These are phyloP conservation scores for Philypnodon macrostomus DNA, from an alignment of 2,797 vertebrate species.

Conservation along the genomic window DNA sequence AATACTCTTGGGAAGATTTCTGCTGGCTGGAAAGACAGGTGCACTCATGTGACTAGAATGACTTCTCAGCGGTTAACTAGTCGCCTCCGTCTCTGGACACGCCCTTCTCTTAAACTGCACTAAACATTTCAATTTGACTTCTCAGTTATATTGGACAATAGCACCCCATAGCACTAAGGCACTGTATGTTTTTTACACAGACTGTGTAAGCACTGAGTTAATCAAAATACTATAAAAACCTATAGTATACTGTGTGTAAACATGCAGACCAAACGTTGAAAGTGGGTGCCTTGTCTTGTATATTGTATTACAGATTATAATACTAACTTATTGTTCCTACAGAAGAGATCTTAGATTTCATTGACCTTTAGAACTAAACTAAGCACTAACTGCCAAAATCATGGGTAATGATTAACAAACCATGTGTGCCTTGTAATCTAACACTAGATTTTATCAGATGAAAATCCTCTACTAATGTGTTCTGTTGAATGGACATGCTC, in stretches of 20 bases:
- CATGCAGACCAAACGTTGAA: background rate
- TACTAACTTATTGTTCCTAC: slow-evolving; percentile 37
- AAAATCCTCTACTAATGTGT: slow-evolving; percentile 14
- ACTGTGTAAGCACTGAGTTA: slow-evolving; percentile 13
- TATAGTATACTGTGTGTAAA: background rate
- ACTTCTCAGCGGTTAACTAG: slow-evolving; percentile 38
- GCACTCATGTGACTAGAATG: slow-evolving; percentile 42
- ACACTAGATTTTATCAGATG: slow-evolving; percentile 15
- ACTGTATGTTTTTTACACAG: slow-evolving; percentile 19
- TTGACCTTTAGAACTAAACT: slow-evolving; percentile 40
- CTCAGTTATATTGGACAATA: no score
- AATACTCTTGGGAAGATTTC: slow-evolving; percentile 64
- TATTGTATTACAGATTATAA: background rate
- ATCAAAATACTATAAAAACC: background rate
- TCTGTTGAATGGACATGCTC: slow-evolving; percentile 20
- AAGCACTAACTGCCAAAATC: slow-evolving; percentile 17
- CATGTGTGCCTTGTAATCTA: slow-evolving; percentile 32
- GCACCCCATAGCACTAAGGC: slow-evolving; percentile 14
- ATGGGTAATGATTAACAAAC: slow-evolving; percentile 21
- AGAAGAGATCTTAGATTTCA: slow-evolving; percentile 11
- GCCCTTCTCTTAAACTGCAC: slow-evolving; percentile 34
- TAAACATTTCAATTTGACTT: slow-evolving; percentile 41
- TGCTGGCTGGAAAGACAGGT: slow-evolving; percentile 54
- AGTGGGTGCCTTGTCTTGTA: background rate
- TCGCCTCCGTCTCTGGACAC: slow-evolving; percentile 23